Conservation (phyloP, 2,797 vertebrate genomes). For the Sebastes oblongus region DNA sequence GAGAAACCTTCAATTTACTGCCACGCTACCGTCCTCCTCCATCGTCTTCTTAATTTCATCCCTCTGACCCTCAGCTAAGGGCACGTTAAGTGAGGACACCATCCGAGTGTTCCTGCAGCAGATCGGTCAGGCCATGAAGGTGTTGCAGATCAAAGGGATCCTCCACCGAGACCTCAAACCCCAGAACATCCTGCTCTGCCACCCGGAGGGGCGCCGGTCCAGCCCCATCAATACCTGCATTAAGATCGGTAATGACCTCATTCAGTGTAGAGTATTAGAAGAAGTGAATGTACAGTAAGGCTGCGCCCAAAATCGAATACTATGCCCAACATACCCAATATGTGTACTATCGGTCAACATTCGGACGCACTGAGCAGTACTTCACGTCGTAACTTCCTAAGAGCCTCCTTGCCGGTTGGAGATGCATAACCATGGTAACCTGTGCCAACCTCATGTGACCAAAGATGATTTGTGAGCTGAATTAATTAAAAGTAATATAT, state of each 20-base stretch:
- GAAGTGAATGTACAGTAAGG: not conserved
- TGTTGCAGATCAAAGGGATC: conserved; percentile 93
- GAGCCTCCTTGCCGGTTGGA: too few relatives aligned
- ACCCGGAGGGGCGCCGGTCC: conserved; percentile 85
- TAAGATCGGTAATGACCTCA: conserved; percentile 86
- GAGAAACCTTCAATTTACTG: not conserved
- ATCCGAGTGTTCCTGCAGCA: conserved; percentile 95
- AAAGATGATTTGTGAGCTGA: too few relatives aligned
- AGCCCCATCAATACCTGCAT: conserved; percentile 90
- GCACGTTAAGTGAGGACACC: conserved; percentile 95
- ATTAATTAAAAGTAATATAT: too few relatives aligned
- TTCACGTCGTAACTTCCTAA: too few relatives aligned
- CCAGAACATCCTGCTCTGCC: conserved; percentile 95
- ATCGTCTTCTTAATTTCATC: conserved; percentile 1
- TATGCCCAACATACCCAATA: too few relatives aligned
- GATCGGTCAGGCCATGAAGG: conserved; percentile 93
- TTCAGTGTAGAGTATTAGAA: not conserved
- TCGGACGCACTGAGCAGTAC: too few relatives aligned
- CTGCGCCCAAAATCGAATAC: too few relatives aligned
- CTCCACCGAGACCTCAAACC: conserved; percentile 97
- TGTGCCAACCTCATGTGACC: too few relatives aligned
- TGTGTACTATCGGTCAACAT: too few relatives aligned
- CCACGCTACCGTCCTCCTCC: not conserved
- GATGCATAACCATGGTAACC: too few relatives aligned
- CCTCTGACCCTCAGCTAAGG: conserved; percentile 83